A percentile compares a stretch with the other conserved stretches of the same genome.
Conservation (phyloP, 2,797 vertebrate species). For the Xenentodon cancila region DNA sequence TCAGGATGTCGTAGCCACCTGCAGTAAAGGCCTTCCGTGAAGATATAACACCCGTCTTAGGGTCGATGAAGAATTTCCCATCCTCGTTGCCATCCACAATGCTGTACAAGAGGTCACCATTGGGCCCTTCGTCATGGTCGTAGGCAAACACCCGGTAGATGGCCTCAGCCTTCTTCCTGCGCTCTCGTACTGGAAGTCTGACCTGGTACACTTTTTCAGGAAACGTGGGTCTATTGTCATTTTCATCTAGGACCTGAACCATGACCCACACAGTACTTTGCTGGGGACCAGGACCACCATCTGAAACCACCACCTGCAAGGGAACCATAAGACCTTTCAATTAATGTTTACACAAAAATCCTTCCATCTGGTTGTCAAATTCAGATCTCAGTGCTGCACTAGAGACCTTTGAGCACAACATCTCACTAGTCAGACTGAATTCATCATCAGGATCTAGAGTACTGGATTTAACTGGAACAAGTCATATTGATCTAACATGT, state of each 20-base stretch:
- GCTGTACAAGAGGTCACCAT: conserved; percentile 93
- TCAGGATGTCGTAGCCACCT: conserved; percentile 94
- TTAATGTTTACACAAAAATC: background rate
- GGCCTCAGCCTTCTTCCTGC: conserved; percentile 90
- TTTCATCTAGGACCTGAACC: conserved; percentile 93
- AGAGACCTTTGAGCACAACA: too few species aligned
- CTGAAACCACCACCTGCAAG: conserved; percentile 89
- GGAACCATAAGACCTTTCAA: conserved; percentile 1
- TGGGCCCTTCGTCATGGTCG: conserved; percentile 92
- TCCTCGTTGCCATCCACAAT: conserved; percentile 94
- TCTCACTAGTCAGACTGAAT: too few species aligned
- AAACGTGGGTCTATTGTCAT: conserved; percentile 95
- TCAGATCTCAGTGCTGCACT: too few species aligned
- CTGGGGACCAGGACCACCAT: conserved; percentile 86
- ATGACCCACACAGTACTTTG: conserved; percentile 93
- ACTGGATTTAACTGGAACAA: too few species aligned
- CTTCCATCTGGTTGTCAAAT: too few species aligned
- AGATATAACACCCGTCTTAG: conserved; percentile 94
- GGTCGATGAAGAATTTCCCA: conserved; percentile 94
- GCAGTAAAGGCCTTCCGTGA: conserved; percentile 92
- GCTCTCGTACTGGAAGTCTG: conserved; percentile 91
- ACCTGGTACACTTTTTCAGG: conserved; percentile 95
- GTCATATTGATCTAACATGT: too few species aligned
- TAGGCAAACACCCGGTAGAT: conserved; percentile 95
- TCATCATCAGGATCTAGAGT: too few species aligned